These are phyloP conservation scores for Oreortyx pictus DNA, from an alignment of 2,797 vertebrate genomes.

Conservation along the genomic window DNA sequence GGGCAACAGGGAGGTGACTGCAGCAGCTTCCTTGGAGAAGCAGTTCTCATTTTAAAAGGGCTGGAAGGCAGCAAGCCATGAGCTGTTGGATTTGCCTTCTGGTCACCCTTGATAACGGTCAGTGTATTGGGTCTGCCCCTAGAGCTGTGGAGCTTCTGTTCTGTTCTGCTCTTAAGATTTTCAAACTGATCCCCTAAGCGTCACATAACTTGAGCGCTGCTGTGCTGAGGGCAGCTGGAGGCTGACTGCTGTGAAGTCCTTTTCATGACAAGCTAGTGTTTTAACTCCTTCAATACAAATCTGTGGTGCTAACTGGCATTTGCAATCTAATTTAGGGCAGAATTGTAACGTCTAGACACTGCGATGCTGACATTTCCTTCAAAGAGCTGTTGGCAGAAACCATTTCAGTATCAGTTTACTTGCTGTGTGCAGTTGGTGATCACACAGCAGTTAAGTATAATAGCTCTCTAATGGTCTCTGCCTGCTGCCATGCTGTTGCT, in stretches of 20 bases:
- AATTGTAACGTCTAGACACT: not conserved
- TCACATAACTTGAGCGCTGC: fast-evolving
- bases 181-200: not conserved
- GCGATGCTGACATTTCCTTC: not conserved
- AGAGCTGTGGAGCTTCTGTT: not conserved
- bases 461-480: not conserved
- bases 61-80: not conserved
- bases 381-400: not conserved
- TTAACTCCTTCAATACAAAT: not conserved
- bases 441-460: slow-evolving; percentile 10
- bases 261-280: not conserved
- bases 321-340: not conserved
- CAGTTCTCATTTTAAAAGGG: not conserved
- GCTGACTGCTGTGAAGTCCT: not conserved
- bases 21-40: not conserved
- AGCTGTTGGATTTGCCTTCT: not conserved
- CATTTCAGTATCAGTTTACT: not conserved
- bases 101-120: not conserved
- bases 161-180: not conserved
- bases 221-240: not conserved
- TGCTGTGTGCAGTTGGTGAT: not conserved
- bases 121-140: not conserved
- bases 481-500: not conserved
- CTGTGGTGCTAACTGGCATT: not conserved
- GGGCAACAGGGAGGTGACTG: fast-evolving